Conservation (phyloP, 1,140 invertebrate species). For the Sipha flava region DNA sequence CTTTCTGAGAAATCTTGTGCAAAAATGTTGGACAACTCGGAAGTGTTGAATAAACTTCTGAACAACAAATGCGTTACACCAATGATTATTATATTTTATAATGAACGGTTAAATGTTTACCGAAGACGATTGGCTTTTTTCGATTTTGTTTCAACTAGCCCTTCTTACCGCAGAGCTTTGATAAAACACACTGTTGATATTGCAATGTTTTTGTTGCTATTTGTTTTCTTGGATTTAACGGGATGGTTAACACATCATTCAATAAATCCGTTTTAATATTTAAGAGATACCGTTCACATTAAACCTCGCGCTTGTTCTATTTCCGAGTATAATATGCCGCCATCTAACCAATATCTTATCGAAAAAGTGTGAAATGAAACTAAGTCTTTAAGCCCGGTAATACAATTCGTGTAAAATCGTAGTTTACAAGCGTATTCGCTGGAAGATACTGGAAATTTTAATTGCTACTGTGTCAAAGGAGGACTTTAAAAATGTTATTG, state of each 20-base stretch:
- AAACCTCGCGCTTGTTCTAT: too few relatives aligned
- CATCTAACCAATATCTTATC: background rate
- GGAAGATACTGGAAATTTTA: background rate
- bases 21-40: too few relatives aligned
- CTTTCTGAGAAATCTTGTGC: background rate
- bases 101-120: too few relatives aligned
- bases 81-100: too few relatives aligned
- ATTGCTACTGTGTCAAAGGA: background rate
- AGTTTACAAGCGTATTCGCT: background rate
- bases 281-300: too few relatives aligned
- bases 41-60: too few relatives aligned
- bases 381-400: background rate
- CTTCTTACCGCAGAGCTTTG: too few relatives aligned
- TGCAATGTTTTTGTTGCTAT: background rate
- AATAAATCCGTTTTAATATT: too few relatives aligned
- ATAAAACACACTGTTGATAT: too few relatives aligned
- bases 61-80: too few relatives aligned
- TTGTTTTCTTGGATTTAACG: background rate
- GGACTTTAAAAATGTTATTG: background rate
- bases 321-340: too few relatives aligned
- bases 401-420: background rate
- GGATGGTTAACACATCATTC: too few relatives aligned
- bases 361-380: background rate
- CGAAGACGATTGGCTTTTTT: background rate
- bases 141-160: background rate